Base-by-base conservation (phyloP, 2,888 invertebrate species). In the Tetrapedia diversipes region DNA sequence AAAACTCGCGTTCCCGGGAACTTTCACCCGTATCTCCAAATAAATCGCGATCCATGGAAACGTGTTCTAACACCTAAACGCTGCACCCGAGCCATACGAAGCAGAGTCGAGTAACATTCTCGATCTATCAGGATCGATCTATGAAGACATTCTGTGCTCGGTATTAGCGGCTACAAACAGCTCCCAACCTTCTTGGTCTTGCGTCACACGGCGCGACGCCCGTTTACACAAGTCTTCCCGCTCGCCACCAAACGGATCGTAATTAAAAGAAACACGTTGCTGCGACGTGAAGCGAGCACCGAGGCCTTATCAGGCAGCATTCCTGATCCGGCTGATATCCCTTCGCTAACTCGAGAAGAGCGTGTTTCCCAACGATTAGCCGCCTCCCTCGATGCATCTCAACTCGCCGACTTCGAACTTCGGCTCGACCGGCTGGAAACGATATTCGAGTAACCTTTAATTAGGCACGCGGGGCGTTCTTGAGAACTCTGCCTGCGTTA, bases 371-470 rank as follows among this genome's bases (percentile, higher is more conserved):
- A 22, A 57, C 49, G 22, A 71, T 71, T 19, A 59, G 41, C 14
- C 34, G 41, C 14, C 34, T n/a, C 22, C 32, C 14, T 41, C 22
- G 56, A 47, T 22, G 8, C 14, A 37, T 27, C 27, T 11, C 16
- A 29, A 8, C 14, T 27, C 14, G 37, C 14, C 27, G 27, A 39
- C 45, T 45, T 19, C 39, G 0, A 39, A 24, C 47, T 64, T 43
- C 41, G 16, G 11, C 19, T 47, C 37, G 32, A 22, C 16, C 16
- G n/a, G 19, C 16, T 29, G 32, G 11, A 24, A 22, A 29, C 47
- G 41, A 61, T 61, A 56, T 47, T 61, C 56, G 45, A 69, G 69
- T 69, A 73, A 56, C 54, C 10, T n/a, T n/a, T n/a, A n/a, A n/a
- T n/a, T n/a, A n/a, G n/a, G n/a, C n/a, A n/a, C n/a, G n/a, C n/a